Conservation (phyloP, 1,140 invertebrate genomes). For the Camponotus pennsylvanicus region DNA sequence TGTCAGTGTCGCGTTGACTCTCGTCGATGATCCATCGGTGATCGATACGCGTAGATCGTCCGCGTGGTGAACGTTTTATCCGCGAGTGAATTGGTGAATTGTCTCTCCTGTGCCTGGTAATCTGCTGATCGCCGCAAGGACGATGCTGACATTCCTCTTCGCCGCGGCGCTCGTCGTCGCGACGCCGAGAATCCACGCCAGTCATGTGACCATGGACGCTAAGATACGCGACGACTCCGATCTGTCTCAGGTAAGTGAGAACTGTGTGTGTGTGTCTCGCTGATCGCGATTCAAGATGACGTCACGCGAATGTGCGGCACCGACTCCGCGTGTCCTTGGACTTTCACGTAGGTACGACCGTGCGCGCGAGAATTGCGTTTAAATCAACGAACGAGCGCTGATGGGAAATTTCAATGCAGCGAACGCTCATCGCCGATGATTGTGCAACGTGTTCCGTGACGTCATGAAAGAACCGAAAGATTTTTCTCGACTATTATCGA, state of each 20-base stretch:
- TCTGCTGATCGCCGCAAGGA: neutral
- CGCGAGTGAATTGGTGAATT: constrained; percentile 54
- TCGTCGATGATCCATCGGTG: constrained; percentile 35
- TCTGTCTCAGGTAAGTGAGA: constrained; percentile 81
- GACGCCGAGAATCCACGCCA: constrained; percentile 63
- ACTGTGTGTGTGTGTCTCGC: too few species aligned
- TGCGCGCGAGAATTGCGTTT: neutral
- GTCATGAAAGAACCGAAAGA: constrained; percentile 7
- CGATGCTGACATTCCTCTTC: constrained; percentile 45
- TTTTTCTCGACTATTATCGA: neutral
- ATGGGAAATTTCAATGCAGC: constrained; percentile 42
- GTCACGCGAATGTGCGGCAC: constrained; percentile 12
- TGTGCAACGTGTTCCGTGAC: neutral
- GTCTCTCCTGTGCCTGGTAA: constrained; percentile 21
- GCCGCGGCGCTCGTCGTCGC: constrained; percentile 62
- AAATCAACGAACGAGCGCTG: constrained; percentile 12
- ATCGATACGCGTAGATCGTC: constrained; percentile 24
- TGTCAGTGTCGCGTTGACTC: constrained; percentile 30
- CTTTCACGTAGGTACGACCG: constrained; percentile 23
- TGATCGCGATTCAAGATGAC: neutral
- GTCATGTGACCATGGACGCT: constrained; percentile 78
- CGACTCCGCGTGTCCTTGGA: constrained; percentile 49
- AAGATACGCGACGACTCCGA: constrained; percentile 83
- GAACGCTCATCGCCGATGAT: neutral
- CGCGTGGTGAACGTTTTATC: constrained; percentile 40